Conservation (phyloP, 2,113 vertebrate species). For the Plotosus lineatus region DNA sequence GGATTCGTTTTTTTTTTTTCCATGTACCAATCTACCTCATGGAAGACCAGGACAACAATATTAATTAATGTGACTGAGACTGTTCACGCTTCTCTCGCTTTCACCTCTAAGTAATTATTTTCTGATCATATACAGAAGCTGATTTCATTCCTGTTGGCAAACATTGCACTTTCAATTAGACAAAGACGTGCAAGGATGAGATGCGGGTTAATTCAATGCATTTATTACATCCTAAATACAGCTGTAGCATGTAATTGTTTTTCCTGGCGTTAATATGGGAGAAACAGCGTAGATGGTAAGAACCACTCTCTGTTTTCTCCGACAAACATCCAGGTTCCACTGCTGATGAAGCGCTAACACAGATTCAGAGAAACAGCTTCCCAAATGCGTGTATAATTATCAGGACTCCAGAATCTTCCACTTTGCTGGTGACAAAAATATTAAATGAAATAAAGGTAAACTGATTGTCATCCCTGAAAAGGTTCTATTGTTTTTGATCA, state of each 20-base stretch:
- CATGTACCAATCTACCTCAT: background rate
- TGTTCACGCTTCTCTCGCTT: constrained; percentile 57
- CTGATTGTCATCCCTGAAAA: background rate
- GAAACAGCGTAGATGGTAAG: constrained; percentile 50
- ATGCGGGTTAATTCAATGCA: background rate
- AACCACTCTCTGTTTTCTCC: constrained; percentile 45
- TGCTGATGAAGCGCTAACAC: background rate
- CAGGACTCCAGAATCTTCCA: too few species aligned
- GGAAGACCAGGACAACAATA: constrained; percentile 39
- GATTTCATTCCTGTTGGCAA: constrained; percentile 57
- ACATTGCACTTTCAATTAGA: constrained; percentile 6
- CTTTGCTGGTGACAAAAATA: background rate
- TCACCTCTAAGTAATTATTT: constrained; percentile 65
- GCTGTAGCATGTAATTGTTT: constrained; percentile 53
- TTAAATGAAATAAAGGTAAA: background rate
- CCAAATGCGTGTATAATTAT: too few species aligned
- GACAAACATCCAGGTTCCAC: background rate
- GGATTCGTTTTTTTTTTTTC: background rate
- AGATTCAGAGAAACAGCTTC: background rate
- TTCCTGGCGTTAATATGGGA: constrained; percentile 17
- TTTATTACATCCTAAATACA: background rate
- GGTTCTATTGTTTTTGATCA: background rate
- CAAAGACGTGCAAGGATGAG: background rate
- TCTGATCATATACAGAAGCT: constrained; percentile 53
- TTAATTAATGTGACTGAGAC: constrained; percentile 64